phyloP scores from a whole-genome alignment of 2,113 vertebrate species.

The Puntigrus tetrazona region DNA sequence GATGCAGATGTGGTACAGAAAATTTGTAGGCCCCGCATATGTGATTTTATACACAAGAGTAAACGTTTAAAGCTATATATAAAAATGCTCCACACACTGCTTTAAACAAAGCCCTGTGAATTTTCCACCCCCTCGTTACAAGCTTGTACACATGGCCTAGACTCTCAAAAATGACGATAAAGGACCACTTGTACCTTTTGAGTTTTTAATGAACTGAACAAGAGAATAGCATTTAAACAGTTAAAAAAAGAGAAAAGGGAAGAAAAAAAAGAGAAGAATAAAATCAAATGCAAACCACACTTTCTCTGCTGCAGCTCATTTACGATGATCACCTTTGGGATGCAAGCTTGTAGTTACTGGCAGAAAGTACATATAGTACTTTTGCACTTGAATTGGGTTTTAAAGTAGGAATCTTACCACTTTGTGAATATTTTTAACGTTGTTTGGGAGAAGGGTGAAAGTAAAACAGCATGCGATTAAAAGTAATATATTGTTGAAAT shows the following conservation, averaged over 20 bases:
- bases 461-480: background rate
- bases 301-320: background rate
- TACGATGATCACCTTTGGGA: background rate
- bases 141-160: background rate
- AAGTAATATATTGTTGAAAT: no score
- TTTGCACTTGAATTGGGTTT: background rate
- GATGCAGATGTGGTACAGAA: no score
- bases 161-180: background rate
- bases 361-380: background rate
- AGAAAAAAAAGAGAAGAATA: background rate
- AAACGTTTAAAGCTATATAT: background rate
- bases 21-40: no score
- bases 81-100: background rate
- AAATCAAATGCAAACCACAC: background rate
- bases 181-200: background rate
- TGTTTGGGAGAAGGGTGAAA: background rate
- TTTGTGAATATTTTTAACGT: background rate
- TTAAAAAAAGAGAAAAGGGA: no score
- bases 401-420: background rate
- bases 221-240: background rate
- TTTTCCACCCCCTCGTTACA: background rate
- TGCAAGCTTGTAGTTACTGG: background rate
- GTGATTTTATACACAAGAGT: no score
- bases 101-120: background rate
- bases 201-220: background rate